Evolutionary conservation across 2,113 vertebrate genomes (phyloP).

Genomic region (Tachysurus vachellii): DNA sequence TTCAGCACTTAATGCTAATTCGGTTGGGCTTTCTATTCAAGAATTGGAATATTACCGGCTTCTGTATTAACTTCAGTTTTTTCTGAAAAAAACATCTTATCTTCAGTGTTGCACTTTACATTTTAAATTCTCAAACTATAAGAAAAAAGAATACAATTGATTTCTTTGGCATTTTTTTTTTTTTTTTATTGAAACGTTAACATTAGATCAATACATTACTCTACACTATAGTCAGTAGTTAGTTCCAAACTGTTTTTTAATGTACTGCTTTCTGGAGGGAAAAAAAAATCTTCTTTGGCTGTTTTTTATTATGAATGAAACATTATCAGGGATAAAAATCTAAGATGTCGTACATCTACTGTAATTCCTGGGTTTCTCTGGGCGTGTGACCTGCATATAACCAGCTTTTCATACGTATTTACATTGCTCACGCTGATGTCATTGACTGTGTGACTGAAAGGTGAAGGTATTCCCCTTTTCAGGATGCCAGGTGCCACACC

Average conservation of each 20-base stretch:
- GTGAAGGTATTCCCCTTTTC: constrained; percentile 13
- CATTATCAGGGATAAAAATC: background rate
- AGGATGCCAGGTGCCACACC: background rate
- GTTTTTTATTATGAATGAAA: background rate
- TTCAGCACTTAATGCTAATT: background rate
- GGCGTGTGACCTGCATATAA: constrained; percentile 10
- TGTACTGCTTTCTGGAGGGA: background rate
- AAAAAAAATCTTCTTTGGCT: background rate
- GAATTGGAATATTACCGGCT: background rate
- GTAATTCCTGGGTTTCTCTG: background rate
- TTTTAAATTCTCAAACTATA: background rate
- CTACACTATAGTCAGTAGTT: background rate
- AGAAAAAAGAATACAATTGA: background rate
- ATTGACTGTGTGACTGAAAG: background rate
- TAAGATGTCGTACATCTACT: background rate
- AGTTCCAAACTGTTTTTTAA: background rate
- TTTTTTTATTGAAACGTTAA: background rate
- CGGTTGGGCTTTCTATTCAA: background rate
- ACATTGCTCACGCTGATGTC: constrained; percentile 31
- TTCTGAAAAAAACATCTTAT: background rate
- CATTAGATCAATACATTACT: background rate
- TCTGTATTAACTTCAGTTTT: background rate
- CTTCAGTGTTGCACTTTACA: background rate
- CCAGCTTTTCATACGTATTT: constrained; percentile 17
- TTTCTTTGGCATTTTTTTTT: background rate